A percentile compares a stretch with the other conserved stretches of the same genome.
Conservation (phyloP, 1,140 invertebrate species). For the Pseudoatta argentina region DNA sequence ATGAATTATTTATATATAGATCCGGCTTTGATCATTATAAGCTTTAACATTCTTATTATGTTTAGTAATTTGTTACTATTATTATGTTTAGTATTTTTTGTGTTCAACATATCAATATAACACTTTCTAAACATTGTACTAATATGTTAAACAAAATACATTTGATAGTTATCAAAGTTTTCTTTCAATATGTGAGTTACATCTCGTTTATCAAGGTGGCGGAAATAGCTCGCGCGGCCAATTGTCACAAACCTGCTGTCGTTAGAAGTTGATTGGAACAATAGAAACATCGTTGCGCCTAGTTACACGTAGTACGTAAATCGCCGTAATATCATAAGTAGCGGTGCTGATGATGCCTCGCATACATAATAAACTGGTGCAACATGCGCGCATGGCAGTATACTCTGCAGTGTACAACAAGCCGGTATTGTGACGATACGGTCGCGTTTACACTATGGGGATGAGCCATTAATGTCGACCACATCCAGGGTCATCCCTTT, state of each 20-base stretch:
- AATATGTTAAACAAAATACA: too few species aligned
- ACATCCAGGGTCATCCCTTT: conserved; percentile 72
- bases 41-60: too few species aligned
- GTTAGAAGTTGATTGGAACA: conserved; percentile 29
- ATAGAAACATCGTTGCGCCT: not conserved
- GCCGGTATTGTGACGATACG: conserved; percentile 60
- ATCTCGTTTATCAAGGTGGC: not conserved
- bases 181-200: too few species aligned
- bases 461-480: conserved; percentile 75
- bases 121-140: too few species aligned
- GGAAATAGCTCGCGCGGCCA: not conserved
- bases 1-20: too few species aligned
- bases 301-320: conserved; percentile 30
- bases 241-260: conserved; percentile 3
- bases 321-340: conserved; percentile 51
- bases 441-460: conserved; percentile 58
- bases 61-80: too few species aligned
- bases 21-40: too few species aligned
- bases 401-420: not conserved
- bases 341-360: conserved; percentile 31
- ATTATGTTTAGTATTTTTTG: too few species aligned
- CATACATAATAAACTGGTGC: conserved; percentile 43
- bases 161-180: too few species aligned
- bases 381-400: conserved; percentile 2
- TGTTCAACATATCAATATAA: too few species aligned